phyloP scores from a whole-genome alignment of 2,113 vertebrate species.

The Tetraodon nigroviridis region DNA sequence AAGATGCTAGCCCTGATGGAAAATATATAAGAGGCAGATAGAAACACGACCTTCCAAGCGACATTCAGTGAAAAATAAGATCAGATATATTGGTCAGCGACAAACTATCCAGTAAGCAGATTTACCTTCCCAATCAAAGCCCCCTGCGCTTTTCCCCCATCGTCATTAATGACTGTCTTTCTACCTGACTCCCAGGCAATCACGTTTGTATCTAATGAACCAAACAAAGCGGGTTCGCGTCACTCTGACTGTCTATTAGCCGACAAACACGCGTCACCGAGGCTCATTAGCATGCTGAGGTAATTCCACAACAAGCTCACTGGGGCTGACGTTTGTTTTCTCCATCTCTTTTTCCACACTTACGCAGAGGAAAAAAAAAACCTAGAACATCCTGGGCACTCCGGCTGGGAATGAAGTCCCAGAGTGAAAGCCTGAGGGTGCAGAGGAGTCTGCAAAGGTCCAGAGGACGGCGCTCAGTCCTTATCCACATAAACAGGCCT shows the following conservation, averaged over 20 bases:
- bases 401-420: slow-evolving; percentile 29
- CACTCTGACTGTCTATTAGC: slow-evolving; percentile 18
- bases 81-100: too few species aligned
- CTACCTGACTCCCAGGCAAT: slow-evolving; percentile 23
- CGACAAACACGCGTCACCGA: slow-evolving; percentile 19
- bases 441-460: slow-evolving; percentile 28
- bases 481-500: slow-evolving; percentile 54
- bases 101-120: neutral
- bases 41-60: too few species aligned
- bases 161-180: slow-evolving; percentile 6
- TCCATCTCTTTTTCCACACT: slow-evolving; percentile 13
- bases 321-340: slow-evolving; percentile 41
- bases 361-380: slow-evolving; percentile 35
- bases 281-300: slow-evolving; percentile 21
- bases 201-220: slow-evolving; percentile 16
- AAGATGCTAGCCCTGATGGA: neutral
- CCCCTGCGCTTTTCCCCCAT: neutral
- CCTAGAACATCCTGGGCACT: slow-evolving; percentile 45
- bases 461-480: slow-evolving; percentile 31
- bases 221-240: slow-evolving; percentile 12
- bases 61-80: neutral
- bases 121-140: neutral
- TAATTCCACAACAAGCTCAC: neutral
- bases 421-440: slow-evolving; percentile 42
- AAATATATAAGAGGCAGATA: too few species aligned